These are phyloP conservation scores for Graphium colonna DNA, from an alignment of 2,888 invertebrate species.

Conservation along the genomic window DNA sequence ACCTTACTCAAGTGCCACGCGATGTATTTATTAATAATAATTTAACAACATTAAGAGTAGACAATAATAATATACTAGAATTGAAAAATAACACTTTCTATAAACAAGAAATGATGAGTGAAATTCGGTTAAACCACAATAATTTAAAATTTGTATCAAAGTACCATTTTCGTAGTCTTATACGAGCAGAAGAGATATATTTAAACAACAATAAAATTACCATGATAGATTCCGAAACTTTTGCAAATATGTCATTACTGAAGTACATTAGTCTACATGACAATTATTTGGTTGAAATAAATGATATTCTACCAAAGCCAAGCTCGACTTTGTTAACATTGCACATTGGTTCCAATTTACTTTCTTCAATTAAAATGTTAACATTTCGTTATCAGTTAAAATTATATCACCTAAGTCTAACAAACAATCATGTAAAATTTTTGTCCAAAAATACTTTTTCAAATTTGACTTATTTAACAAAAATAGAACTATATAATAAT, in stretches of 20 bases:
- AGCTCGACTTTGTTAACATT: conserved; percentile 86
- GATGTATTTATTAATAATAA: conserved; percentile 88
- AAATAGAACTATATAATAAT: conserved; percentile 89
- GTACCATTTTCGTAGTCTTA: conserved; percentile 88
- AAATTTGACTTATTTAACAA: conserved; percentile 86
- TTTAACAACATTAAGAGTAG: conserved; percentile 89
- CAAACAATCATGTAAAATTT: conserved; percentile 86
- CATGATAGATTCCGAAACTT: conserved; percentile 88
- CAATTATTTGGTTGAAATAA: conserved; percentile 87
- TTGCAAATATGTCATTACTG: conserved; percentile 85
- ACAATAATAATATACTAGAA: conserved; percentile 90
- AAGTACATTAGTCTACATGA: conserved; percentile 92
- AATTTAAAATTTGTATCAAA: conserved; percentile 86
- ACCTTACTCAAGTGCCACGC: conserved; percentile 88
- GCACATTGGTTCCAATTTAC: conserved; percentile 88
- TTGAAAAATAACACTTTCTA: conserved; percentile 89
- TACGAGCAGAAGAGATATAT: conserved; percentile 88
- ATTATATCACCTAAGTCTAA: conserved; percentile 90
- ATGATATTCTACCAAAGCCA: conserved; percentile 88
- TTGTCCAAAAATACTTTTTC: conserved; percentile 86
- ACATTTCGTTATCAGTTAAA: conserved; percentile 89
- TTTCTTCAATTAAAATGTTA: conserved; percentile 86
- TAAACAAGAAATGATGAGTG: conserved; percentile 85
- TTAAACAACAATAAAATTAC: conserved; percentile 92
- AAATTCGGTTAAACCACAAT: conserved; percentile 91